Conservation (phyloP, 2,113 vertebrate genomes). For the Phaethon lepturus region DNA sequence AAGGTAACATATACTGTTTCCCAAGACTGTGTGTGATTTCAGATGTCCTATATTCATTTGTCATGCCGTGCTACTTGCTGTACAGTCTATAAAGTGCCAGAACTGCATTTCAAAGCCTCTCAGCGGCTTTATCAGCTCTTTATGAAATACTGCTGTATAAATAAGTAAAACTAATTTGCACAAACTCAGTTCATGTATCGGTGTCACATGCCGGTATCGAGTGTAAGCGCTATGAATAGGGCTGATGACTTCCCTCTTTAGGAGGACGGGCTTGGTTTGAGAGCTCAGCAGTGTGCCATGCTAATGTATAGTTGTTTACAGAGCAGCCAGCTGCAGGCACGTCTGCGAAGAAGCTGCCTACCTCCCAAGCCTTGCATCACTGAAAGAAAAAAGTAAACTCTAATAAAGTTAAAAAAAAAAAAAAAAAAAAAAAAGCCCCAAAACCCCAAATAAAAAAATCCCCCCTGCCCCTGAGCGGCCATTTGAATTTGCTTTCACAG, state of each 20-base stretch:
- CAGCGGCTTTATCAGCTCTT: not conserved
- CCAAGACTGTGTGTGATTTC: not conserved
- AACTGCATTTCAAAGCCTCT: not conserved
- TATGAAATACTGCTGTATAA: not conserved
- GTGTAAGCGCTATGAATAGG: not conserved
- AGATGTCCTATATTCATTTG: not conserved
- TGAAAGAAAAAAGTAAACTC: not conserved
- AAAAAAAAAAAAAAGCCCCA: too few relatives aligned
- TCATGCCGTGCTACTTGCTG: not conserved
- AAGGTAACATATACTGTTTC: not conserved
- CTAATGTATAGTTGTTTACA: accelerated
- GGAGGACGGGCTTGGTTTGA: not conserved
- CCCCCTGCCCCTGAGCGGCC: accelerated
- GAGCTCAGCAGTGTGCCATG: accelerated
- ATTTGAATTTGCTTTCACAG: not conserved
- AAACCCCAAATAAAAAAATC: not conserved
- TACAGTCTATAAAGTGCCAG: not conserved
- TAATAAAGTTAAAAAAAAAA: not conserved
- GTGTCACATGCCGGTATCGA: not conserved
- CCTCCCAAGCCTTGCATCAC: not conserved
- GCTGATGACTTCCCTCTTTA: conserved; percentile 19
- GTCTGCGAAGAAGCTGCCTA: not conserved
- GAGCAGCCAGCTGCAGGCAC: not conserved
- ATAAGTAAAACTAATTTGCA: conserved; percentile 29
- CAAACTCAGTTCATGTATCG: not conserved